Percentiles rank a stretch among this genome's conserved stretches.
These are phyloP conservation scores for Margaritifera margaritifera DNA, from an alignment of 2,888 invertebrate species.

Conservation along the genomic window DNA sequence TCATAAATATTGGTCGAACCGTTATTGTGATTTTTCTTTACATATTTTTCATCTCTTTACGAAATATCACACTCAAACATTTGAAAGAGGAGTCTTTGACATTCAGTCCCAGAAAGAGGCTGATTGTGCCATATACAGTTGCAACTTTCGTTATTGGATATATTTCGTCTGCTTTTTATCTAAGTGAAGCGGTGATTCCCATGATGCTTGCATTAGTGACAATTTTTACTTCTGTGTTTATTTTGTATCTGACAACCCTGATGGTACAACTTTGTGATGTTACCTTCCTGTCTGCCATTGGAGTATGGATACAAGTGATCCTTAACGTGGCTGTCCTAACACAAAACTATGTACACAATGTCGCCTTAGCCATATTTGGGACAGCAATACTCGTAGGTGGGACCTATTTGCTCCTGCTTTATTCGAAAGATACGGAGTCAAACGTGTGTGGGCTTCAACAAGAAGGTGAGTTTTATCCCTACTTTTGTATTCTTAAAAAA, in stretches of 20 bases:
- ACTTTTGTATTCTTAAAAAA: too few species aligned
- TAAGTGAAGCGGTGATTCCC: conserved; percentile 26
- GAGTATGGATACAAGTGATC: conserved; percentile 24
- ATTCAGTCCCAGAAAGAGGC: conserved; percentile 17
- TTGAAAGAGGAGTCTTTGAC: conserved; percentile 32
- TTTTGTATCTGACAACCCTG: conserved; percentile 22
- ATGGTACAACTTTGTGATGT: conserved; percentile 20
- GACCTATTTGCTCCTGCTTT: conserved; percentile 11
- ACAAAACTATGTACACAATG: conserved; percentile 20
- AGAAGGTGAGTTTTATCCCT: neutral
- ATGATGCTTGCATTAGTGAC: conserved; percentile 29
- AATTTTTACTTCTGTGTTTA: conserved; percentile 31
- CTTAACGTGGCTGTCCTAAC: conserved; percentile 26
- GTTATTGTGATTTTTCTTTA: conserved; percentile 34
- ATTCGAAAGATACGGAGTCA: conserved; percentile 12
- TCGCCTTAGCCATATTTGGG: conserved; percentile 15
- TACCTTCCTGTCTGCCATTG: conserved; percentile 22
- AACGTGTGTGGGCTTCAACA: conserved; percentile 13
- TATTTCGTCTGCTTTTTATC: conserved; percentile 19
- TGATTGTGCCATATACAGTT: conserved; percentile 12
- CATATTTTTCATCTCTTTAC: conserved; percentile 28
- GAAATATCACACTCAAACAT: conserved; percentile 34
- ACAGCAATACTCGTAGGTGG: conserved; percentile 11
- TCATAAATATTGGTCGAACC: conserved; percentile 16
- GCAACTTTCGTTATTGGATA: conserved; percentile 17